These are phyloP conservation scores for Ranitomeya imitator DNA, from an alignment of 2,113 vertebrate species.

Conservation along the genomic window DNA sequence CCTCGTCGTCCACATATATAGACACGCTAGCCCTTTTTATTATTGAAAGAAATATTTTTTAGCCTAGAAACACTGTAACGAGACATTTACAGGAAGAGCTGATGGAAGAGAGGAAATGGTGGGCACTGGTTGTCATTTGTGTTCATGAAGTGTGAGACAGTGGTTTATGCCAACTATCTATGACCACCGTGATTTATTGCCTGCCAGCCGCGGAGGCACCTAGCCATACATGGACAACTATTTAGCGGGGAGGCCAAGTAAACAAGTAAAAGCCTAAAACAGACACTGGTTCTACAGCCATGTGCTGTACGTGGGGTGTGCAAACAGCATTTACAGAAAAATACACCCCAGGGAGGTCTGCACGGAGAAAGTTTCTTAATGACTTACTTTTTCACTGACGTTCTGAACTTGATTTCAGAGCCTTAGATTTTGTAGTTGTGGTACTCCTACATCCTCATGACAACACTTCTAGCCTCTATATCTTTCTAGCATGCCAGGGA, in stretches of 20 bases:
- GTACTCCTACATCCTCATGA: no score
- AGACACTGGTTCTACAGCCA: not conserved
- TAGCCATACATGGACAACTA: constrained; percentile 39
- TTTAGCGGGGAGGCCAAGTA: constrained; percentile 15
- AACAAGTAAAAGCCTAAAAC: constrained; percentile 33
- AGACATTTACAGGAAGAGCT: not conserved
- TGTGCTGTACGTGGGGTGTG: not conserved
- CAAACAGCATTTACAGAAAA: not conserved
- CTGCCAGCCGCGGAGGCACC: constrained; percentile 13
- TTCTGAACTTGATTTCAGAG: no score
- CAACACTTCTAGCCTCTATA: no score
- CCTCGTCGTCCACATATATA: not conserved
- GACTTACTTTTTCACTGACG: no score
- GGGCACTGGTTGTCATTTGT: not conserved
- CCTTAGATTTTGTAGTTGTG: no score
- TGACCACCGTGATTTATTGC: constrained; percentile 17
- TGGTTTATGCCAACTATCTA: constrained; percentile 24
- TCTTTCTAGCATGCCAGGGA: not conserved
- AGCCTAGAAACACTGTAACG: not conserved
- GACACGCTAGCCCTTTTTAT: not conserved
- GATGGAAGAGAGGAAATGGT: not conserved
- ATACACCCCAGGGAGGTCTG: not conserved
- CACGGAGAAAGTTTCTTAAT: no score
- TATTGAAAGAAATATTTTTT: not conserved
- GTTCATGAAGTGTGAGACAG: constrained; percentile 30